phyloP scores from a whole-genome alignment of 2,797 vertebrate genomes.

The Jordanella pulchra region DNA sequence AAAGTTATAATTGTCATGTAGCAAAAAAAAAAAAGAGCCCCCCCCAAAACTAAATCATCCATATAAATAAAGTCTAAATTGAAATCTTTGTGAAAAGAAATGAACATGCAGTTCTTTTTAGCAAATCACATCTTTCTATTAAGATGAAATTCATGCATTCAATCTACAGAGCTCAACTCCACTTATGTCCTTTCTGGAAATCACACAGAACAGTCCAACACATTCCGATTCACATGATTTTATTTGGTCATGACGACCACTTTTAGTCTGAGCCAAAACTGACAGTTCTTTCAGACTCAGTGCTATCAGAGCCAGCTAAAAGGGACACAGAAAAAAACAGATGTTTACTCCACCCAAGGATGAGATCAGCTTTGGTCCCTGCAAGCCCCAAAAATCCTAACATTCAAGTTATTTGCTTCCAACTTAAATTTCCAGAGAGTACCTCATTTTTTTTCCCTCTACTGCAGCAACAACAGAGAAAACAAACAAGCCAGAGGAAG shows the following conservation, averaged over 20 bases:
- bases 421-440: conserved; percentile 23
- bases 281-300: conserved; percentile 26
- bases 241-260: conserved; percentile 20
- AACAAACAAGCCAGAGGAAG: conserved; percentile 32
- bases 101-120: not conserved
- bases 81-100: not conserved
- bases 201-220: conserved; percentile 6
- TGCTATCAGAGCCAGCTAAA: conserved; percentile 33
- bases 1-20: not conserved
- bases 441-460: conserved; percentile 16
- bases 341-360: conserved; percentile 67
- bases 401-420: conserved; percentile 20
- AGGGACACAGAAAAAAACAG: conserved; percentile 54
- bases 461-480: conserved; percentile 23
- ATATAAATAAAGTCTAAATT: not conserved
- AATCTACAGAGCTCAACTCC: conserved; percentile 8
- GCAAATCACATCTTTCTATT: not conserved
- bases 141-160: conserved; percentile 14
- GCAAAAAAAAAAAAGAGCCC: not conserved
- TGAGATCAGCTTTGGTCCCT: conserved; percentile 50
- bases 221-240: conserved; percentile 29
- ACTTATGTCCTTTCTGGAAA: conserved; percentile 15
- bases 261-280: not conserved
- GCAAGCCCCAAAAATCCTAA: conserved; percentile 27
- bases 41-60: not conserved